Conservation (phyloP, 2,797 vertebrate species). For the Strix occidentalis region DNA sequence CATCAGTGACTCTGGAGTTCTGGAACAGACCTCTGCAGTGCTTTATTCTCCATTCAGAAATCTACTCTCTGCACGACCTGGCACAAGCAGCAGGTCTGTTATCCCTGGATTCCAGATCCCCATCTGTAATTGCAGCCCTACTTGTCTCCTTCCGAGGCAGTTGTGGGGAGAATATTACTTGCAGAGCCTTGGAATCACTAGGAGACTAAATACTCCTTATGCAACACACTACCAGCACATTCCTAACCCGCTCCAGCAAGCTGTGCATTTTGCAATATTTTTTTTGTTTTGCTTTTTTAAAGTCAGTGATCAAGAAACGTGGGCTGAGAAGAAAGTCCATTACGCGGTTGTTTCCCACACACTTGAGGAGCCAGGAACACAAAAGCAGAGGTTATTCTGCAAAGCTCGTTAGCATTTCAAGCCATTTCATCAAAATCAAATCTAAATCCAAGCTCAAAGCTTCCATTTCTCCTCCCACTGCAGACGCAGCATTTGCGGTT, state of each 20-base stretch:
- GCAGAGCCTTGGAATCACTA: background rate
- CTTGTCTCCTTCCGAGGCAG: background rate
- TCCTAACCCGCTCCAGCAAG: constrained; percentile 47
- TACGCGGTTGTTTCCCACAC: constrained; percentile 59
- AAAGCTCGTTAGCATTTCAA: constrained; percentile 55
- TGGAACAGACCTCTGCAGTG: background rate
- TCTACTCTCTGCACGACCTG: background rate
- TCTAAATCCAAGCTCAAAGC: background rate
- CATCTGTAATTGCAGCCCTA: background rate
- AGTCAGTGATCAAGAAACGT: constrained; percentile 55
- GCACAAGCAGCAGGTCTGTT: background rate
- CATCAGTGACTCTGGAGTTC: background rate
- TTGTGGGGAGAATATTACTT: background rate
- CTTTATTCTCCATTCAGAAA: background rate
- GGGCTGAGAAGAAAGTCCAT: constrained; percentile 32
- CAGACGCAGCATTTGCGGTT: constrained; percentile 22
- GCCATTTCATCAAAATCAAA: constrained; percentile 40
- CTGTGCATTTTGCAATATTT: constrained; percentile 4
- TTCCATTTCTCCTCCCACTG: constrained; percentile 53
- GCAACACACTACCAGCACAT: constrained; percentile 5
- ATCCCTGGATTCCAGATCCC: background rate
- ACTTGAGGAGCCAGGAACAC: constrained; percentile 47
- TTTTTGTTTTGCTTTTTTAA: constrained; percentile 11
- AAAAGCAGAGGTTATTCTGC: constrained; percentile 61
- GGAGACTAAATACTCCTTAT: constrained; percentile 33